Conservation (phyloP, 2,888 invertebrate species). For the Celastrina argiolus region DNA sequence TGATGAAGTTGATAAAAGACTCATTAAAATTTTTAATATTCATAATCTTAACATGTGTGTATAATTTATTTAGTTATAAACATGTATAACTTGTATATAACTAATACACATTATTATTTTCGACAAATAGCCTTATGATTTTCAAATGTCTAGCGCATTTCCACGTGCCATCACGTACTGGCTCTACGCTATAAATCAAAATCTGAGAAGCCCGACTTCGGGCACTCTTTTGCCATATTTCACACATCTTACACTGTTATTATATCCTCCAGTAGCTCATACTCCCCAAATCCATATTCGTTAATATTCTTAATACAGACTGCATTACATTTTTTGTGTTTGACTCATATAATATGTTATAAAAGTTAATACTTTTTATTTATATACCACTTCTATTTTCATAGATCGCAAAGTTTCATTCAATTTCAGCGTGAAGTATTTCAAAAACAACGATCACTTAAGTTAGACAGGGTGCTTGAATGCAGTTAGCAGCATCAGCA, state of each 20-base stretch:
- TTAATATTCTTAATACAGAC: background rate
- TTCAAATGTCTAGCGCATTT: background rate
- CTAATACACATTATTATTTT: no score
- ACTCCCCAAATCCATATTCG: background rate
- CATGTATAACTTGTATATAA: no score
- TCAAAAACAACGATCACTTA: background rate
- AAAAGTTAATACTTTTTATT: no score
- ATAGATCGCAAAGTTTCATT: background rate
- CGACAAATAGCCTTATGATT: no score
- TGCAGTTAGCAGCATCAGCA: conserved; percentile 3
- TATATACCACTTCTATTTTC: background rate
- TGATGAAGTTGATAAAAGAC: background rate
- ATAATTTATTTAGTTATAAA: no score
- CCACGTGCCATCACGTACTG: background rate
- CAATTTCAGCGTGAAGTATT: background rate
- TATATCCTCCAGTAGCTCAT: no score
- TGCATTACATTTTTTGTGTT: no score
- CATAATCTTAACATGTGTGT: background rate
- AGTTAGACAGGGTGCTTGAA: background rate
- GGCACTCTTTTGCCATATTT: conserved; percentile 1
- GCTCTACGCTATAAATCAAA: background rate
- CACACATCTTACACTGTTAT: background rate
- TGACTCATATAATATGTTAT: no score
- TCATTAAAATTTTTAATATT: background rate
- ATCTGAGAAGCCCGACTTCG: background rate